phyloP scores from a whole-genome alignment of 2,888 invertebrate species.

The Ectropis crepuscularia region DNA sequence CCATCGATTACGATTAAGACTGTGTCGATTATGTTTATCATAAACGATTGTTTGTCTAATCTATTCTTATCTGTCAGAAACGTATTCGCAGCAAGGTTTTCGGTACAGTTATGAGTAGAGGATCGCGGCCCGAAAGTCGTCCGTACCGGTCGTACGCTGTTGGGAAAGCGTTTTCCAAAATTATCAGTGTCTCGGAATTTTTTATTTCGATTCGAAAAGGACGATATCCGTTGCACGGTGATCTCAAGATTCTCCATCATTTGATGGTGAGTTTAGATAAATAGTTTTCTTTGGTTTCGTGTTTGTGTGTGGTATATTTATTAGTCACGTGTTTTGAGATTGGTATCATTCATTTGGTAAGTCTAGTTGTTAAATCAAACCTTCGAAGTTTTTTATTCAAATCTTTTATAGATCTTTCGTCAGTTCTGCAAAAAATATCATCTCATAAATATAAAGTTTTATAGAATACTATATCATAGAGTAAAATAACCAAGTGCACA shows the following conservation, averaged over 20 bases:
- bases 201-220: conserved; percentile 31
- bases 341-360: conserved; percentile 5
- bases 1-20: conserved; percentile 48
- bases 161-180: conserved; percentile 23
- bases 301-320: conserved; percentile 1
- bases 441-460: neutral
- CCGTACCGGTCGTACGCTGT: conserved; percentile 31
- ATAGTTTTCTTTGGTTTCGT: neutral
- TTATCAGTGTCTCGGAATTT: conserved; percentile 35
- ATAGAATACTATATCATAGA: neutral
- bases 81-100: conserved; percentile 40
- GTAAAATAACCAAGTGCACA: neutral
- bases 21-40: conserved; percentile 57
- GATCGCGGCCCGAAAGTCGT: conserved; percentile 46
- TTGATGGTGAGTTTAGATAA: conserved; percentile 37
- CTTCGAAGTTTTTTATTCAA: neutral
- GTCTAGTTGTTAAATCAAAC: neutral
- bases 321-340: conserved; percentile 6
- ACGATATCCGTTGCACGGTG: conserved; percentile 11
- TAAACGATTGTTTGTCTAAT: conserved; percentile 57
- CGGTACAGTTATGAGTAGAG: conserved; percentile 50
- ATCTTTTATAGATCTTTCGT: neutral
- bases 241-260: conserved; percentile 16
- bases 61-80: conserved; percentile 53
- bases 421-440: too few relatives aligned